These are phyloP conservation scores for Sphyrna mokarran DNA, from an alignment of 2,113 vertebrate species.

Conservation along the genomic window DNA sequence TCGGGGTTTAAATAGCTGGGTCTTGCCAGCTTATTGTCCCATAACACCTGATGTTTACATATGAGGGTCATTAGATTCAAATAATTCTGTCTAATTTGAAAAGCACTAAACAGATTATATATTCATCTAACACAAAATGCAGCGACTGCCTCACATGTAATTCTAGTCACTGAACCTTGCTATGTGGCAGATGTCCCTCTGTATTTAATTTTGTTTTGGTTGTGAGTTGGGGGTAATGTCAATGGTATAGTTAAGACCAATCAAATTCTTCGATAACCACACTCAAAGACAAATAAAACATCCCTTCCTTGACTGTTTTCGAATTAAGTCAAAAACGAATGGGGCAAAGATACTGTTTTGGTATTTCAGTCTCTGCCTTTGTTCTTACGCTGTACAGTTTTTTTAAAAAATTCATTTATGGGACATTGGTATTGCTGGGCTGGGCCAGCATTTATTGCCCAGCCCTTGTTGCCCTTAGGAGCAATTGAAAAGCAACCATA, in stretches of 20 bases:
- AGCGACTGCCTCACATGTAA: not conserved
- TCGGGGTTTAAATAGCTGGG: not conserved
- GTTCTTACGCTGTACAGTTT: not conserved
- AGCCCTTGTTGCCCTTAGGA: too few relatives aligned
- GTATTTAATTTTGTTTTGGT: not conserved
- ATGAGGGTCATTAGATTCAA: conserved; percentile 34
- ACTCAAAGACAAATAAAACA: not conserved
- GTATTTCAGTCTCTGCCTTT: not conserved
- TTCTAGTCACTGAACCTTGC: conserved; percentile 25
- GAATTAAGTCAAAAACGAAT: not conserved
- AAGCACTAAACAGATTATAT: conserved; percentile 26
- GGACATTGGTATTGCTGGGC: too few relatives aligned
- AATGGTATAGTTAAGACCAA: not conserved
- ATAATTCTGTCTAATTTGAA: conserved; percentile 33
- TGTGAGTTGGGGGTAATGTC: not conserved
- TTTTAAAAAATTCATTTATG: too few relatives aligned
- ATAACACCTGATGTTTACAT: conserved; percentile 36
- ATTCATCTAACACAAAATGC: not conserved
- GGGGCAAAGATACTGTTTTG: not conserved
- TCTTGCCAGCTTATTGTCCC: conserved; percentile 17
- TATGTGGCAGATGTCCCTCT: conserved; percentile 21
- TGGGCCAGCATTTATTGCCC: too few relatives aligned
- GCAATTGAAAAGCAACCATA: too few relatives aligned
- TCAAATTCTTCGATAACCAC: not conserved
- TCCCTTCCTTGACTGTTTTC: not conserved